Percentiles rank a stretch among this genome's conserved stretches.
Evolutionary conservation across 1,140 invertebrate genomes (phyloP).

Genomic region (Caenorhabditis briggsae): DNA sequence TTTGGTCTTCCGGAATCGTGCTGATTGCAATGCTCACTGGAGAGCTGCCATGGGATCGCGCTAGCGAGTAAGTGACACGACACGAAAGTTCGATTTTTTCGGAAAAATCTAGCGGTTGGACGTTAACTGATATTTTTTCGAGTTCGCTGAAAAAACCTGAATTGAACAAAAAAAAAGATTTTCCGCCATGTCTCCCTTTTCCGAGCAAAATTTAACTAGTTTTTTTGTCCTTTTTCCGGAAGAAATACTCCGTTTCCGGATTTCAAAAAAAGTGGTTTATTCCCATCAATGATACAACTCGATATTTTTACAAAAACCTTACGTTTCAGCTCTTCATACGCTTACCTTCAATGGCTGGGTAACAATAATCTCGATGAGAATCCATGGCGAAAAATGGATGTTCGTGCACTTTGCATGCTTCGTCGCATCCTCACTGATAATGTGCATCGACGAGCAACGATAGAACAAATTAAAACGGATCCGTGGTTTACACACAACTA

Average conservation of each 20-base stretch:
- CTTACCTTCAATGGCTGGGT: constrained; percentile 41
- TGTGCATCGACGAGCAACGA: constrained; percentile 3
- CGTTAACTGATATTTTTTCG: too few relatives aligned
- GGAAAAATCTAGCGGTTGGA: too few relatives aligned
- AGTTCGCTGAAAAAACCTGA: too few relatives aligned
- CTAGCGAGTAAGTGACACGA: constrained; percentile 52
- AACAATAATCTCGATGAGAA: constrained; percentile 41
- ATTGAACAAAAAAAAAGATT: too few relatives aligned
- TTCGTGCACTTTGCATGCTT: constrained; percentile 48
- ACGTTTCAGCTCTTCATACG: constrained; percentile 16
- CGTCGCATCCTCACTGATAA: constrained; percentile 52
- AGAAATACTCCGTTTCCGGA: too few relatives aligned
- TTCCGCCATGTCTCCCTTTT: too few relatives aligned
- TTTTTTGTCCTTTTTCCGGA: too few relatives aligned
- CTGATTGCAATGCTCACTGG: constrained; percentile 59
- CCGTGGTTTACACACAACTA: constrained; percentile 55
- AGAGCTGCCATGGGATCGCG: constrained; percentile 61
- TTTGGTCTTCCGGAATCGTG: constrained; percentile 64
- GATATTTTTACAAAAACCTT: too few relatives aligned
- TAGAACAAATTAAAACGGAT: constrained; percentile 49
- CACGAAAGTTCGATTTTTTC: too few relatives aligned
- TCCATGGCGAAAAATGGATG: constrained; percentile 60
- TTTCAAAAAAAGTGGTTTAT: too few relatives aligned
- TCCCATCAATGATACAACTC: too few relatives aligned
- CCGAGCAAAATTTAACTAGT: too few relatives aligned